These are phyloP conservation scores for Nasonovia ribisnigri DNA, from an alignment of 2,888 invertebrate species.

Conservation along the genomic window DNA sequence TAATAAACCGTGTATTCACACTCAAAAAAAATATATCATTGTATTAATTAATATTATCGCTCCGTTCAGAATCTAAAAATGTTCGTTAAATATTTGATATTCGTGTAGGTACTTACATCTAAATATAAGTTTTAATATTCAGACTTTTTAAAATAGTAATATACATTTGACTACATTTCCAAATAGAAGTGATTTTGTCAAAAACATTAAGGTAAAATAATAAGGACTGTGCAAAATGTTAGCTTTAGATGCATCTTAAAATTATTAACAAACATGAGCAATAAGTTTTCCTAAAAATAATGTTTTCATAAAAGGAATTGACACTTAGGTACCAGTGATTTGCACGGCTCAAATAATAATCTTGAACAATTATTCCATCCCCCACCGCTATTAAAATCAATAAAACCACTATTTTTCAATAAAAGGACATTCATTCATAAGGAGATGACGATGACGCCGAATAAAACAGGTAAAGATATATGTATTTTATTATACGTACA, in stretches of 20 bases:
- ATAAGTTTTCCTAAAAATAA: neutral
- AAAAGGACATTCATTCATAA: neutral
- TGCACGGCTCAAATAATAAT: neutral
- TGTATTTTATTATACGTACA: neutral
- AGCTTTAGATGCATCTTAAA: no score
- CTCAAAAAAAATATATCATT: no score
- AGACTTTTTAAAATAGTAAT: no score
- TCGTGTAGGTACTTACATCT: no score
- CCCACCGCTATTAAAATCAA: neutral
- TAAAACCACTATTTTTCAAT: neutral
- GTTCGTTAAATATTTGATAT: no score
- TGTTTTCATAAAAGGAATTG: neutral
- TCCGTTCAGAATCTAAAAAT: no score
- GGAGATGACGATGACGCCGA: neutral
- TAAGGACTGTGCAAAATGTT: neutral
- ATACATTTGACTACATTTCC: no score
- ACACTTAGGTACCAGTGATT: neutral
- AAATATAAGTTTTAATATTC: no score
- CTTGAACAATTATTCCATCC: neutral
- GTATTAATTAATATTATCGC: no score
- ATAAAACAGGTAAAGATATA: neutral
- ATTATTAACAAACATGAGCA: no score
- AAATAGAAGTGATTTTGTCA: neutral
- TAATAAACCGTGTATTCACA: neutral
- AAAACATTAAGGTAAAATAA: neutral